Evolutionary conservation across 2,797 vertebrate genomes (phyloP).

Genomic region (Pseudopleuronectes americanus): DNA sequence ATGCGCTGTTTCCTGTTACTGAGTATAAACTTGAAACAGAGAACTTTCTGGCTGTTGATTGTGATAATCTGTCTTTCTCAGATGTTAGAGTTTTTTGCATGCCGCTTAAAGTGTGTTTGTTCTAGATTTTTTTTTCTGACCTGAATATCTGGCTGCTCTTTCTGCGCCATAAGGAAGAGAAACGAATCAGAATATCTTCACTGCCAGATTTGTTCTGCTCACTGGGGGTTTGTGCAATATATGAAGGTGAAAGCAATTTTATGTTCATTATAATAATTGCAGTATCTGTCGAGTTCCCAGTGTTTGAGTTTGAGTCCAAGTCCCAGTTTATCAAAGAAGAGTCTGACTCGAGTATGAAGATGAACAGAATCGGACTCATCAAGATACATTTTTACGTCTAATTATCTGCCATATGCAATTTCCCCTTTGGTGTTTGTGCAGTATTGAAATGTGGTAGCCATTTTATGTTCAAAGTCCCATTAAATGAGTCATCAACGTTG

Average conservation of each 20-base stretch:
- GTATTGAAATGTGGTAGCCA: no score
- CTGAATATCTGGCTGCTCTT: background rate
- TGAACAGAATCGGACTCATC: no score
- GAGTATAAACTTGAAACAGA: constrained; percentile 6
- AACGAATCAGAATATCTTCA: background rate
- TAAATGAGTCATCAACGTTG: no score
- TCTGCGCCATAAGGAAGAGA: background rate
- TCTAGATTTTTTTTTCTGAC: background rate
- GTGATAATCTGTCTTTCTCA: background rate
- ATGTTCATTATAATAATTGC: background rate
- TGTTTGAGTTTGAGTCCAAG: no score
- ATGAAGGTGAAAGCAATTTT: background rate
- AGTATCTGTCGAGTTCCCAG: background rate
- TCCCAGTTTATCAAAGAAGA: no score
- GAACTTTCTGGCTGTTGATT: background rate
- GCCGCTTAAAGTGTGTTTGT: background rate
- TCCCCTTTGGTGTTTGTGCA: no score
- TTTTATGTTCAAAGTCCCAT: no score
- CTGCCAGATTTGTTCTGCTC: background rate
- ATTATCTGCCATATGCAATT: no score
- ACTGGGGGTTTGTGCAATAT: background rate
- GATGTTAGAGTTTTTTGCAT: background rate
- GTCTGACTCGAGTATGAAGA: no score
- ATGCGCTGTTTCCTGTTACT: constrained; percentile 5
- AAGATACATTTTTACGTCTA: no score